These are phyloP conservation scores for Crotalus horridus DNA, from an alignment of 2,113 vertebrate species.

Conservation along the genomic window DNA sequence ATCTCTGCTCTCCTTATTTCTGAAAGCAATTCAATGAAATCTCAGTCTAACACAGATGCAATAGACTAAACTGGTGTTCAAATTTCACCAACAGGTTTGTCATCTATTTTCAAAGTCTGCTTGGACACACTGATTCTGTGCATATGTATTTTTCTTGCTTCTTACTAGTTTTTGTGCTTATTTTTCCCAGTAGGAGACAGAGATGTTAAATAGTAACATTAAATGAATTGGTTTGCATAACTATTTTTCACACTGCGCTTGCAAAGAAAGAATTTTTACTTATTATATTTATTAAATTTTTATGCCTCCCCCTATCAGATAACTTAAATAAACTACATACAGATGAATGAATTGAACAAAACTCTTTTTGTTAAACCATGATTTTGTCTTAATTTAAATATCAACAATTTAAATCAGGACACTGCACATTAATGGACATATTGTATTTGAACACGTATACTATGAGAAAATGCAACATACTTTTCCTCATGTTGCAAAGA, in stretches of 20 bases:
- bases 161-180: neutral
- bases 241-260: neutral
- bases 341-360: neutral
- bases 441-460: neutral
- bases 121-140: neutral
- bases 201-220: neutral
- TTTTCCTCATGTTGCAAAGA: neutral
- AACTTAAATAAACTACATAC: neutral
- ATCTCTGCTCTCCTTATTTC: neutral
- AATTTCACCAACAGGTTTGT: neutral
- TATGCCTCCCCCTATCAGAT: neutral
- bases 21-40: neutral
- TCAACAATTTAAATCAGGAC: neutral
- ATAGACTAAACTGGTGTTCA: neutral
- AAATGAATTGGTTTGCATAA: neutral
- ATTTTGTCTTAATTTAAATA: neutral
- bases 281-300: neutral
- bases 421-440: neutral
- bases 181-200: neutral
- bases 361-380: neutral
- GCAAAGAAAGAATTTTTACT: neutral
- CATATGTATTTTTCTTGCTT: neutral
- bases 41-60: neutral
- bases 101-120: neutral
- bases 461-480: neutral